Evolutionary conservation across 2,797 vertebrate species (phyloP), one percentile per base, ranked within the genome.

Genomic region (Oophaga sylvatica): DNA sequence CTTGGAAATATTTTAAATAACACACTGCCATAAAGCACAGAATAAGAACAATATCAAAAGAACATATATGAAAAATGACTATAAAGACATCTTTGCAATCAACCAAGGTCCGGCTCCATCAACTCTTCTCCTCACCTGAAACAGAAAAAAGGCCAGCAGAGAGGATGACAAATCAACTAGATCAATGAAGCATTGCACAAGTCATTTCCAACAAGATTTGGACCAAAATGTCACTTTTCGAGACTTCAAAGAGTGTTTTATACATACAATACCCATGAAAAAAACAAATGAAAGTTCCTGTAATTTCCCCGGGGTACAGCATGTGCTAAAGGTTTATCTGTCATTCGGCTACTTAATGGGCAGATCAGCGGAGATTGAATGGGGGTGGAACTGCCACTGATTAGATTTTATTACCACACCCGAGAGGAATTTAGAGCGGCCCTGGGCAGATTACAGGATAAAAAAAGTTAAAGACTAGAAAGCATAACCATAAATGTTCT

Each of bases 381-480:
- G 73, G 56, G 77, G 77, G 63, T 80, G 68, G 77, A 81, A 75
- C 70, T 63, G 16, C 80, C 17, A 31, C 56, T 83, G 80, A 84
- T 88, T 84, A 80, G 57, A 45, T 88, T 88, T 88, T 88, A 88
- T 88, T 71, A 88, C 82, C 41, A 20, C 65, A 88, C 56, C 81
- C 62, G 35, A 79, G 65, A 84, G 57, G 63, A 75, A 84, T 75
- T 65, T 80, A 67, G 76, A 84, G 65, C 77, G 20, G 82, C 76
- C 87, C 22, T 1, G 22, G 65, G 76, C 56, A 84, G n/a, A 80
- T 59, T 73, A 16, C 80, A 80, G 76, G 80, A 80, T 80, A 84
- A 84, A 88, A 83, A 53, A 88, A 84, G 75, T 79, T 80, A n/a
- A 84, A 83, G 73, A 78, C 73, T 76, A 83, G 41, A 87, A 87